A percentile compares a stretch with the other conserved stretches of the same genome.
These are phyloP conservation scores for Oxyruncus cristatus DNA, from an alignment of 2,113 vertebrate species.

Conservation along the genomic window DNA sequence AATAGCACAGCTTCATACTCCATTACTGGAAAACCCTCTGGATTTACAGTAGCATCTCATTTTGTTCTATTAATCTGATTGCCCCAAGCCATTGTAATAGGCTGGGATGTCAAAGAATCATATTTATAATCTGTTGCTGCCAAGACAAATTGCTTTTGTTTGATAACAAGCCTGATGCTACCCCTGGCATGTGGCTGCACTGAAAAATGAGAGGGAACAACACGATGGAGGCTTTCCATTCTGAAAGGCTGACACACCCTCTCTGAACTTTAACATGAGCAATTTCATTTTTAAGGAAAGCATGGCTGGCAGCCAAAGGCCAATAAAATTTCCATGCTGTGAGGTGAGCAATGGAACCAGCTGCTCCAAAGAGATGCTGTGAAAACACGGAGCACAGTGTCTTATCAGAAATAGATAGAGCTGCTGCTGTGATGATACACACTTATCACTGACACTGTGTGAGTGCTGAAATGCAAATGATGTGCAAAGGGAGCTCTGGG, in stretches of 20 bases:
- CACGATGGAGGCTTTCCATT: not conserved
- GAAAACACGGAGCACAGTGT: not conserved
- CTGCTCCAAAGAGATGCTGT: not conserved
- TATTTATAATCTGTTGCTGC: conserved; percentile 12
- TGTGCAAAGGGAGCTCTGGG: not conserved
- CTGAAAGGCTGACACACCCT: not conserved
- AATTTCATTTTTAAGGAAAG: not conserved
- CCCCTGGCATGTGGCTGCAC: not conserved
- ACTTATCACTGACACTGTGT: not conserved
- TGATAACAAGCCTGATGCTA: not conserved
- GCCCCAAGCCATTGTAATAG: not conserved
- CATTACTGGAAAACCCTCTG: not conserved
- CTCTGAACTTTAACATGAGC: not conserved
- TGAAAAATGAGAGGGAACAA: not conserved
- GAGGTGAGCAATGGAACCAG: not conserved
- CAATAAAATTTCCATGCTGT: not conserved
- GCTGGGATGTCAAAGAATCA: not conserved
- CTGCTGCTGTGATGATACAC: not conserved
- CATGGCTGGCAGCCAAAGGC: not conserved
- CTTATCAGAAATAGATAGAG: conserved; percentile 2
- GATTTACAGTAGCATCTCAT: conserved; percentile 24
- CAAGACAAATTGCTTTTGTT: conserved; percentile 33
- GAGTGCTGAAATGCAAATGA: not conserved
- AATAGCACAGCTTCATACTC: not conserved
- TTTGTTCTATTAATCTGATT: conserved; percentile 36